Base-by-base conservation (phyloP, 2,888 invertebrate species). In the Sipha maydis region DNA sequence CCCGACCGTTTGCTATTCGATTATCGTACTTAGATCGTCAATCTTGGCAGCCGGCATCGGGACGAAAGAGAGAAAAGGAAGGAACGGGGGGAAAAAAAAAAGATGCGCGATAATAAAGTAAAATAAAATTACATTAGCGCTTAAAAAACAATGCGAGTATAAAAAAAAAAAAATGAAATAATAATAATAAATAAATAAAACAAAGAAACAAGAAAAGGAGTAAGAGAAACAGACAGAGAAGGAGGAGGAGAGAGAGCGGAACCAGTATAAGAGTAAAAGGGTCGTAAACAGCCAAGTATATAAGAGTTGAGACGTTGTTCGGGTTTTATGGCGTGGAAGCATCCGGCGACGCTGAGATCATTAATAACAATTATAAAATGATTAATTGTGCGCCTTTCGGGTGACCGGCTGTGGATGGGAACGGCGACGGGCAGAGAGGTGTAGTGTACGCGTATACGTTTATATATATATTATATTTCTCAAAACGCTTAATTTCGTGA, bases 351-450 rank as follows among this genome's bases (percentile, higher is more conserved):
- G 89, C 83, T 56, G 83, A 89, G 89, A 89, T 89, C 89, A 89
- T 89, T 89, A 89, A 89, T 85, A 86, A 89, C 88, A 86, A 90
- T 88, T 89, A 89, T 85, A 78, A 89, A 84, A 86, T 89, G 89
- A 86, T 83, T 89, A 83, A 89, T 89, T 41, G 77, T 48, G 84
- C 73, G 85, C 79, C 34, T 79, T 11, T 82, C 82, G 80, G 79
- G 86, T 67, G 85, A 61, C 34, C 73, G 75, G 73, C 76, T 25
- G 79, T 41, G 80, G 89, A 61, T 85, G 80, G 89, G 38, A 75
- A 83, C 48, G 48, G 67, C 31, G 83, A 54, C 41, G 67, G 54
- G 75, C 3, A 9, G 56, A 4, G 78, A 4, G 78, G 78, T 34
- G 25, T 25, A 41, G 79, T 28, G 76, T 61, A 38, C 7, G 56